Evolutionary conservation across 1,140 invertebrate species (phyloP), one percentile per base, ranked within the genome.

Genomic region (Cylas formicarius): DNA sequence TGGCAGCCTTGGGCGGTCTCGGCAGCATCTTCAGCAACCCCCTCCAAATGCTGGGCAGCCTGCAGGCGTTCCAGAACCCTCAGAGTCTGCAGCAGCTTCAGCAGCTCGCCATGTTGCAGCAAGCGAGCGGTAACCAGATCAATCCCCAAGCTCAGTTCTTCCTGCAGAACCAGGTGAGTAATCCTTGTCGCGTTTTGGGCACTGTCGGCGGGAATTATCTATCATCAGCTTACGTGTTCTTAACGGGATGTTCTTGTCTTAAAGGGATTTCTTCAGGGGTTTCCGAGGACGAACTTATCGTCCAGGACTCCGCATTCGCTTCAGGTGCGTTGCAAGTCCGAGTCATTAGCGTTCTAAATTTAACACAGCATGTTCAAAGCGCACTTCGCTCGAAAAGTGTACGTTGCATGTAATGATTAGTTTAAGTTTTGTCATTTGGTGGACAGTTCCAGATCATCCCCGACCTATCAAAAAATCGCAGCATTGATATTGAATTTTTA

Each of bases 101-200:
- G 55, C 83, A 86, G 53, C 74, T 85, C 34, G 76, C 84, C 2
- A 75, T 86, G 65, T 74, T 86, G 53, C 81, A 80, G 49, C 72
- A 75, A 43, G 6, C 69, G 66, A 10, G 66, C 68, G 37, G 65
- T 65, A 44, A 65, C 67, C 53, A 40, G 63, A 74, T 35, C 71
- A 80, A 58, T 60, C 67, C 74, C 6, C 81, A 82, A 52, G 72
- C 80, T 13, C 82, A 84, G 63, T 81, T 86, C 48, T 81, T 88
- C 61, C 67, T 89, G 11, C 84, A 86, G 60, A 87, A 85, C 72
- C 84, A 86, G 77, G 82, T 85, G 64, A 61, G 56, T 14, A 2
- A 28, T 16, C 8, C 19, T 16, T n/a, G n/a, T n/a, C n/a, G n/a
- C n/a, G n/a, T n/a, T n/a, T n/a, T n/a, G n/a, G n/a, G n/a, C n/a